A percentile compares a stretch with the other conserved stretches of the same genome.
These are phyloP conservation scores for Leuciscus waleckii DNA, from an alignment of 2,797 vertebrate genomes.

Conservation along the genomic window DNA sequence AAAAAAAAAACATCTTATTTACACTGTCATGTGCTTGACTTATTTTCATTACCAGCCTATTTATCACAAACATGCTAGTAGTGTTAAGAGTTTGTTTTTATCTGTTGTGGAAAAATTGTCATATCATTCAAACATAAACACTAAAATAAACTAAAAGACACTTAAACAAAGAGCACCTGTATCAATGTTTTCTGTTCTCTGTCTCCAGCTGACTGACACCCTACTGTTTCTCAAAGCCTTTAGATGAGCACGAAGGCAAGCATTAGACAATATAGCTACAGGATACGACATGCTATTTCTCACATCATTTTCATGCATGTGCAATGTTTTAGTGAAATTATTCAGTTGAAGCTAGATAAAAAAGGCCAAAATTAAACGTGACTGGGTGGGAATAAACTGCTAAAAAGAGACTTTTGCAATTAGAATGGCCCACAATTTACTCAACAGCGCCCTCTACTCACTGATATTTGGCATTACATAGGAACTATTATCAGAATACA, in stretches of 20 bases:
- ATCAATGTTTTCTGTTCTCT: not conserved
- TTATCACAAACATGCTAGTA: not conserved
- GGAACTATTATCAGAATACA: not conserved
- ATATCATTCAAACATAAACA: slow-evolving; percentile 35
- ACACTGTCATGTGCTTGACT: slow-evolving; percentile 13
- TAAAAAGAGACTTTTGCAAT: not conserved
- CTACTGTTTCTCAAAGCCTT: slow-evolving; percentile 16
- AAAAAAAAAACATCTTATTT: not conserved
- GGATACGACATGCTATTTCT: not conserved
- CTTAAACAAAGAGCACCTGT: slow-evolving; percentile 10
- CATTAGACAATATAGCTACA: not conserved
- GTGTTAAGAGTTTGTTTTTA: slow-evolving; percentile 9
- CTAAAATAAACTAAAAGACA: slow-evolving; percentile 36
- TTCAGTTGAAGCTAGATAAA: not conserved
- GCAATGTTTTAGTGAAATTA: not conserved
- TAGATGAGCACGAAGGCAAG: not conserved
- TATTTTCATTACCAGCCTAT: not conserved
- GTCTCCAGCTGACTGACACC: slow-evolving; percentile 13
- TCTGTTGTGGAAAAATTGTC: slow-evolving; percentile 23
- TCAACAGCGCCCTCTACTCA: slow-evolving; percentile 7
- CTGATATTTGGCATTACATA: not conserved
- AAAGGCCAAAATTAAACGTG: not conserved
- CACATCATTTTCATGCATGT: not conserved
- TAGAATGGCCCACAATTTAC: not conserved
- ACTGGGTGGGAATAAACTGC: not conserved